Base-by-base conservation (phyloP, 2,888 invertebrate species). In the Habroteleia sp. region DNA sequence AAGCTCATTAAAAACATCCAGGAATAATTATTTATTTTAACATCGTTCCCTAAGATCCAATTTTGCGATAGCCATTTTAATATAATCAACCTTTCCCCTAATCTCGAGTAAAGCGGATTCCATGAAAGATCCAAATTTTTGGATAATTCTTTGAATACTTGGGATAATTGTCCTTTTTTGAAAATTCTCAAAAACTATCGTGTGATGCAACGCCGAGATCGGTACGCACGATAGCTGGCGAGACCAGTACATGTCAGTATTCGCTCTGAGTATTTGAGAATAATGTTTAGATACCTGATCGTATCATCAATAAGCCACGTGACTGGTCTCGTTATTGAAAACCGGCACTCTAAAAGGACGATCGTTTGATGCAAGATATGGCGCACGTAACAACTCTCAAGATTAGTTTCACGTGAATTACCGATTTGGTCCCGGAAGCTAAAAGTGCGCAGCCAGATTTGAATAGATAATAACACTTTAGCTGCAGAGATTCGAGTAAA, bases 271-370 rank as follows among this genome's bases (percentile, higher is more conserved):
- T 39, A 44, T 56, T 31, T 48, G 42, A 23, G 56, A 31, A 56
- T 39, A 56, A 56, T 66, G 56, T 54, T 39, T 37, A 48, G 66
- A 66, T 48, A 48, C 20, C 37, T 39, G 56, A 66, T 66, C 54
- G 14, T 66, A 66, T 39, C 46, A 56, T 56, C 56, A 46, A 54
- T 29, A 42, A 54, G 66, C 56, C 66, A 56, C 56, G 66, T 56
- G 56, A 68, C 39, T 7, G 46, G 56, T 68, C 13, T 37, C 37
- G 66, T 56, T 68, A 68, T 68, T 68, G 56, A 68, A 68, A 48
- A 66, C 63, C 33, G 63, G 42, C 52, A 44, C 52, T 65, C 42
- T 35, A 11, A 52, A 8, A 14, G 27, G 46, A 46, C 54, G 37
- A 35, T n/a, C 23, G 31, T 35, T 29, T 14, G 29, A 52, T 42